phyloP scores from a whole-genome alignment of 2,113 vertebrate species.

The Tonatia bakeri region DNA sequence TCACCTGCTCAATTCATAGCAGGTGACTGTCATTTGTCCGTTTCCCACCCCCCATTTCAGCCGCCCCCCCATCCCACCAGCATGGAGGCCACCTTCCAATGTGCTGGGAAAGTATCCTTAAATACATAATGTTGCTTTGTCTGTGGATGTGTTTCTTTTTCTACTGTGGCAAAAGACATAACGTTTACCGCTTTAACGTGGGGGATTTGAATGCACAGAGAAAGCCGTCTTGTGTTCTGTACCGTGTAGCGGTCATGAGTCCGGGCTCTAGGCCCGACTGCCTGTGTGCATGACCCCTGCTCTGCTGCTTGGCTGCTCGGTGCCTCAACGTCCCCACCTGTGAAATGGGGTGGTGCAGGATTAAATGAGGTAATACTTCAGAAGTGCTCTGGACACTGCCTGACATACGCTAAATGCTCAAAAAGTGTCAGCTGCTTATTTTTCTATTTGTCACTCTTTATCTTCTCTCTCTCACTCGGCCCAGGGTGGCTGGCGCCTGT shows the following conservation, averaged over 20 bases:
- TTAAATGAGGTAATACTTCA: no score
- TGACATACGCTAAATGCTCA: neutral
- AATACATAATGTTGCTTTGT: neutral
- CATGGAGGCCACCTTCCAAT: rapidly evolving
- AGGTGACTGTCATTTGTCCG: neutral
- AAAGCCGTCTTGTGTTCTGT: neutral
- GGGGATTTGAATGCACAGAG: neutral
- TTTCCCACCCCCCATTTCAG: neutral
- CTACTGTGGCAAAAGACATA: neutral
- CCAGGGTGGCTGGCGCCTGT: neutral
- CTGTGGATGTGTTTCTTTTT: neutral
- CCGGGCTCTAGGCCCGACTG: neutral
- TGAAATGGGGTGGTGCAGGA: neutral
- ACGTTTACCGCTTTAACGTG: neutral
- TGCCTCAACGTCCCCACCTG: neutral
- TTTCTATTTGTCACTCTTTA: neutral
- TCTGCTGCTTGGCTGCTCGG: neutral
- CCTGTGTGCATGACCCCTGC: neutral
- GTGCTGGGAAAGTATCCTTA: neutral
- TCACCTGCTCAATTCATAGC: neutral
- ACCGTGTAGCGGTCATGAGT: neutral
- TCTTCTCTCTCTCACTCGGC: neutral
- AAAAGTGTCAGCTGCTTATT: neutral
- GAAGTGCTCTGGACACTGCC: neutral
- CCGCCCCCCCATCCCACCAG: neutral